Conservation (phyloP, 2,113 vertebrate species). For the Reinhardtius hippoglossoides region DNA sequence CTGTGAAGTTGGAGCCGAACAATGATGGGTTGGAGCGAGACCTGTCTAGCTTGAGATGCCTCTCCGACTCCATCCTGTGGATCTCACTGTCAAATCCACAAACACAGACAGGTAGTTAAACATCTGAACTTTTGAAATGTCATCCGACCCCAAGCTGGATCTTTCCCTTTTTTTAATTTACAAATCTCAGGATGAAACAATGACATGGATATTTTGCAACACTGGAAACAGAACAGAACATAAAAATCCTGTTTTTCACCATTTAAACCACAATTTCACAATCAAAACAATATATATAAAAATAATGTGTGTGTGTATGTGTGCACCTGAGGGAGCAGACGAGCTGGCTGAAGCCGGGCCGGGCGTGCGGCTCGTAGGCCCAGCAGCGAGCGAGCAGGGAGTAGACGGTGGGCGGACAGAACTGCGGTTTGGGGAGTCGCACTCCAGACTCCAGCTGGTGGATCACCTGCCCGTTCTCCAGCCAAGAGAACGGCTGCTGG, state of each 20-base stretch:
- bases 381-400: conserved; percentile 94
- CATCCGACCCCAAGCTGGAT: too few species aligned
- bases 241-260: too few species aligned
- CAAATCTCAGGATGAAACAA: too few species aligned
- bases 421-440: conserved; percentile 91
- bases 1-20: conserved; percentile 55
- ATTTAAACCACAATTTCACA: too few species aligned
- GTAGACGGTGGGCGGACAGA: conserved; percentile 92
- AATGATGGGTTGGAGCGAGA: conserved; percentile 66
- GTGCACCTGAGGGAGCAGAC: conserved; percentile 90
- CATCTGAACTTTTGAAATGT: background rate
- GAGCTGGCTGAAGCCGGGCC: conserved; percentile 92
- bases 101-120: background rate
- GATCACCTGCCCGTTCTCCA: conserved; percentile 98
- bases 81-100: conserved; percentile 83
- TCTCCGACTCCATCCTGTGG: conserved; percentile 86
- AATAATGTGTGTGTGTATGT: background rate
- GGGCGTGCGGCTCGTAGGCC: conserved; percentile 89
- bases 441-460: conserved; percentile 92
- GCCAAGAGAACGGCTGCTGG: conserved; percentile 96
- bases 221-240: too few species aligned
- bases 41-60: conserved; percentile 74
- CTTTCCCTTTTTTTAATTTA: too few species aligned
- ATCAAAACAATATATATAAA: too few species aligned
- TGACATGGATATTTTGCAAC: too few species aligned